Conservation (phyloP, 1,140 invertebrate genomes). For the Drosophila pallidifrons region DNA sequence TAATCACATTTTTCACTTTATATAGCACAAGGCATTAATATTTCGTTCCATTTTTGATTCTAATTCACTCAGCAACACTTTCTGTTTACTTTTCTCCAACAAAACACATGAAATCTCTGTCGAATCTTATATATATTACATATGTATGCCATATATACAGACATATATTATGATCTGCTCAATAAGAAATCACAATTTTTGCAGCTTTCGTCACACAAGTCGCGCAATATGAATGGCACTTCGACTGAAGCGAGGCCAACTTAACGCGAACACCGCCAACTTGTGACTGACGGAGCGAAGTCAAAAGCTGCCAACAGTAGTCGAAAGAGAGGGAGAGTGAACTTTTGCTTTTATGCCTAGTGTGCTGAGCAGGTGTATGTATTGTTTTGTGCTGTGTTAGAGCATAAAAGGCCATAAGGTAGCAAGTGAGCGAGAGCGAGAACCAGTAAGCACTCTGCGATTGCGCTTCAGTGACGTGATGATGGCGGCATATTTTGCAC, state of each 20-base stretch:
- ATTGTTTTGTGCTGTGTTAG: no score
- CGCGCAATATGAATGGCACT: slow-evolving; percentile 3
- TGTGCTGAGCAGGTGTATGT: slow-evolving; percentile 43
- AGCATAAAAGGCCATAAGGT: no score
- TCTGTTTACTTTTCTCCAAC: slow-evolving; percentile 2
- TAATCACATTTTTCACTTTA: slow-evolving; percentile 3
- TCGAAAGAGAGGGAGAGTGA: slow-evolving; percentile 12
- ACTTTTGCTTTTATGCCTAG: slow-evolving; percentile 37
- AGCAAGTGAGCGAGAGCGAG: neutral
- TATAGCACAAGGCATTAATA: neutral
- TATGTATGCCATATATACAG: neutral
- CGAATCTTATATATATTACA: slow-evolving; percentile 1
- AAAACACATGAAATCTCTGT: neutral
- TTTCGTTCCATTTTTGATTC: slow-evolving; percentile 6
- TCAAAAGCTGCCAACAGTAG: slow-evolving; percentile 25
- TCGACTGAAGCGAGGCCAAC: slow-evolving; percentile 23
- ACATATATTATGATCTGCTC: slow-evolving; percentile 11
- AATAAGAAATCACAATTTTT: slow-evolving; percentile 22
- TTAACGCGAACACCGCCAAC: slow-evolving; percentile 38
- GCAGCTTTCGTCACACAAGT: slow-evolving; percentile 18
- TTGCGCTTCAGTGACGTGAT: slow-evolving; percentile 36
- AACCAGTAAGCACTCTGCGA: slow-evolving; percentile 36
- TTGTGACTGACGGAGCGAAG: slow-evolving; percentile 54
- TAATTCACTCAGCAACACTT: neutral
- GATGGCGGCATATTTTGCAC: slow-evolving; percentile 19